phyloP scores from a whole-genome alignment of 2,113 vertebrate species.

The Heterochromis multidens region DNA sequence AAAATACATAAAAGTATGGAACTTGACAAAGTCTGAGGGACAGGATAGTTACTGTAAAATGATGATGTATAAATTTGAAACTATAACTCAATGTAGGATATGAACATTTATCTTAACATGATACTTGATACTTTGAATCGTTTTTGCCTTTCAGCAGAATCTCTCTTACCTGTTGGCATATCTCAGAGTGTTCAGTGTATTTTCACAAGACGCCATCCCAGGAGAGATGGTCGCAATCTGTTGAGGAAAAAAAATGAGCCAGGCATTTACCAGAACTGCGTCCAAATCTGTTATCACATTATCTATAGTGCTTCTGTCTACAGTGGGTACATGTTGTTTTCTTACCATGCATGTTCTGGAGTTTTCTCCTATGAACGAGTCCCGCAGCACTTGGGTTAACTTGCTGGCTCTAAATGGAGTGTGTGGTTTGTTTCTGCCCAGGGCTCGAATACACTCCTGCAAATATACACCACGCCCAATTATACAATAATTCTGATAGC shows the following conservation, averaged over 20 bases:
- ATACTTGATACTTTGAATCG: not conserved
- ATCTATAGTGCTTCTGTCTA: not conserved
- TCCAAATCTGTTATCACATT: not conserved
- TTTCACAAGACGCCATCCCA: conserved; percentile 98
- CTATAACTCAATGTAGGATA: not conserved
- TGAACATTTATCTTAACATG: not conserved
- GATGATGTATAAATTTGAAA: not conserved
- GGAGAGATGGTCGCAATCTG: conserved; percentile 98
- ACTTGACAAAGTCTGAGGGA: not conserved
- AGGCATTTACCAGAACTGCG: not conserved
- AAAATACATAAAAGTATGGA: not conserved
- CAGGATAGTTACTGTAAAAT: not conserved
- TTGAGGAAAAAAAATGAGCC: not conserved
- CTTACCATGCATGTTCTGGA: conserved; percentile 98
- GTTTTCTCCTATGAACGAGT: conserved; percentile 98
- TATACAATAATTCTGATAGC: not conserved
- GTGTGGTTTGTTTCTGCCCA: conserved; percentile 95
- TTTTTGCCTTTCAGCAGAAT: not conserved
- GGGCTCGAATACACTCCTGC: conserved; percentile 95
- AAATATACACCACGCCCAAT: conserved; percentile 6
- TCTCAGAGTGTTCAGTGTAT: conserved; percentile 96
- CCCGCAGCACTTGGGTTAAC: conserved; percentile 95
- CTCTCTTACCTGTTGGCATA: conserved; percentile 92
- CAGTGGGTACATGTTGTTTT: not conserved
- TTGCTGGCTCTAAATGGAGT: conserved; percentile 98